A percentile compares a stretch with the other conserved stretches of the same genome.
phyloP scores from a whole-genome alignment of 2,888 invertebrate species.

The Ceraclea dissimilis region DNA sequence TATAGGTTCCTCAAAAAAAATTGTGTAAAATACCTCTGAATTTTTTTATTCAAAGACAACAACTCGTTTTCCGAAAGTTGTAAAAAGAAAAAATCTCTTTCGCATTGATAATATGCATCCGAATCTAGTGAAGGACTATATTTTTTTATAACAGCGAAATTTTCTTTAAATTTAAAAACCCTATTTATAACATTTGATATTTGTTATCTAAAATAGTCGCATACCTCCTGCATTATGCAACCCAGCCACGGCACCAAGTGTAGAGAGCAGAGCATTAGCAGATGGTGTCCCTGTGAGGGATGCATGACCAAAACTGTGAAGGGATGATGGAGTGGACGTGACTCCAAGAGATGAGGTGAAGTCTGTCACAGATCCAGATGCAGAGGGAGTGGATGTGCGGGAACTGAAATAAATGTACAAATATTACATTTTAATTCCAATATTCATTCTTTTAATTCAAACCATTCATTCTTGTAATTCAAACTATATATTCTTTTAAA shows the following conservation, averaged over 20 bases:
- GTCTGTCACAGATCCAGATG: constrained; percentile 12
- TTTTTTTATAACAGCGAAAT: no score
- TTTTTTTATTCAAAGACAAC: no score
- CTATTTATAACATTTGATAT: no score
- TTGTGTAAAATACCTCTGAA: no score
- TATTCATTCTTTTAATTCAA: not conserved
- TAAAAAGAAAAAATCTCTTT: no score
- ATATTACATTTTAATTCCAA: not conserved
- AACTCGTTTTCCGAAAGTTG: no score
- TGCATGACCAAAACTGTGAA: constrained; percentile 8
- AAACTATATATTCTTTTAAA: no score
- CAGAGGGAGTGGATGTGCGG: constrained; percentile 24
- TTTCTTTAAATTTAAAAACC: no score
- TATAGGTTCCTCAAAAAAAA: no score
- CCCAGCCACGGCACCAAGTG: constrained; percentile 35
- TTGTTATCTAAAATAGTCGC: no score
- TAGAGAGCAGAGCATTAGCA: constrained; percentile 37
- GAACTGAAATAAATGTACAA: constrained; percentile 16
- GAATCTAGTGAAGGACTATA: no score
- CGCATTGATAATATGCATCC: no score
- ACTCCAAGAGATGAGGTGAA: constrained; percentile 18
- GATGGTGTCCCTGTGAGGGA: not conserved
- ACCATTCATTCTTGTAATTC: not conserved
- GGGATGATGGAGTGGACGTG: constrained; percentile 12
- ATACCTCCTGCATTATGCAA: constrained; percentile 4